These are phyloP conservation scores for Cyanocitta stelleri DNA, from an alignment of 2,113 vertebrate genomes.

Conservation along the genomic window DNA sequence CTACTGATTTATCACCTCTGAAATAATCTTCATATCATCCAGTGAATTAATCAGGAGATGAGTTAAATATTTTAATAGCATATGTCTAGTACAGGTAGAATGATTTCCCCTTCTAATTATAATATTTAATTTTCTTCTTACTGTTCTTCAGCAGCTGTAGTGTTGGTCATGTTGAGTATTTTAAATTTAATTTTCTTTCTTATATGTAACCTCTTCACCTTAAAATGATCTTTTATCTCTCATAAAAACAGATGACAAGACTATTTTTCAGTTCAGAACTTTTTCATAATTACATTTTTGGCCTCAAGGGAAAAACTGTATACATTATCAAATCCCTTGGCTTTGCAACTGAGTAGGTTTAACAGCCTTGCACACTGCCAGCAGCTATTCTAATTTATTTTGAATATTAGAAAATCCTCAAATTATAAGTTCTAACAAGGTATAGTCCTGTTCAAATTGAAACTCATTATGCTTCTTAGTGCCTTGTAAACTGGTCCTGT, in stretches of 20 bases:
- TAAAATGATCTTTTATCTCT: slow-evolving; percentile 62
- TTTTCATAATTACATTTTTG: slow-evolving; percentile 71
- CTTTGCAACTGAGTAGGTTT: slow-evolving; percentile 2
- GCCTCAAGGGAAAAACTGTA: slow-evolving; percentile 55
- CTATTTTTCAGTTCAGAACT: slow-evolving; percentile 55
- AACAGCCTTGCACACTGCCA: background rate
- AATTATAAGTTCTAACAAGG: slow-evolving; percentile 21
- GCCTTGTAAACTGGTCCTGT: background rate
- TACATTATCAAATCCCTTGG: slow-evolving; percentile 58
- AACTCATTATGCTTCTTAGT: background rate
- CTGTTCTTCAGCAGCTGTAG: background rate
- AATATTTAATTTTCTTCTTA: slow-evolving; percentile 55
- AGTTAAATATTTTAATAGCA: slow-evolving; percentile 51
- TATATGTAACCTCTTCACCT: slow-evolving; percentile 55
- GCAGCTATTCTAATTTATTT: slow-evolving; percentile 47
- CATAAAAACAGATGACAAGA: slow-evolving; percentile 58
- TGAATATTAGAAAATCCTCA: slow-evolving; percentile 29
- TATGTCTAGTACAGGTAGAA: slow-evolving; percentile 40
- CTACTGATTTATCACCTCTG: background rate
- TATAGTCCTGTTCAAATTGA: background rate
- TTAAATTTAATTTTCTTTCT: slow-evolving; percentile 54
- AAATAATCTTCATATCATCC: slow-evolving; percentile 22
- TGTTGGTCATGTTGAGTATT: background rate
- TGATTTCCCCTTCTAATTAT: slow-evolving; percentile 26
- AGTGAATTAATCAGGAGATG: slow-evolving; percentile 41